Evolutionary conservation across 1,140 invertebrate genomes (phyloP).

Genomic region (Belonocnema kinseyi): DNA sequence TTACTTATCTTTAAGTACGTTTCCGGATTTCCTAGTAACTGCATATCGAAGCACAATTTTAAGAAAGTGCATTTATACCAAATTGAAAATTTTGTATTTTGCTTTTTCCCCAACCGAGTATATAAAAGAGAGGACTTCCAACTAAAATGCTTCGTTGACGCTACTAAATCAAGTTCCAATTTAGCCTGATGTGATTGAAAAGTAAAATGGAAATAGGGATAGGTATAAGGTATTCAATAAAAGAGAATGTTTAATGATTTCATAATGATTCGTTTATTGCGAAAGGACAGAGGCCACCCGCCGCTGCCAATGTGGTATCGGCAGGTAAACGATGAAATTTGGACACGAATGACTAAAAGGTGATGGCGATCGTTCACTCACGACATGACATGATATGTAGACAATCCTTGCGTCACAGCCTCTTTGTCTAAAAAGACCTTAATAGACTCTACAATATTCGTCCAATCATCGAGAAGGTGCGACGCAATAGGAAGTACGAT

Average conservation of each 20-base stretch:
- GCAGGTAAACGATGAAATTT: conserved; percentile 65
- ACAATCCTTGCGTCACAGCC: conserved; percentile 50
- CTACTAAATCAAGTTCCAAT: too few species aligned
- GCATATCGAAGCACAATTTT: too few species aligned
- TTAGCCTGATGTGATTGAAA: too few species aligned
- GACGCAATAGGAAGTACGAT: conserved; percentile 58
- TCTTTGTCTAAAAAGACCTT: conserved; percentile 33
- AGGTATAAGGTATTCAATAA: conserved; percentile 34
- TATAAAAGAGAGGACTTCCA: too few species aligned
- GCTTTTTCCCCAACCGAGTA: too few species aligned
- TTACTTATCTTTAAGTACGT: too few species aligned
- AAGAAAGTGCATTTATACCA: too few species aligned
- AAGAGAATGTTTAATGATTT: conserved; percentile 54
- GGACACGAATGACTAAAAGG: conserved; percentile 74
- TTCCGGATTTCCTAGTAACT: too few species aligned
- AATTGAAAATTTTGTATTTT: too few species aligned
- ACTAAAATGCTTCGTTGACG: too few species aligned
- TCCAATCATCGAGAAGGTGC: conserved; percentile 42
- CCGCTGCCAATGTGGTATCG: conserved; percentile 70
- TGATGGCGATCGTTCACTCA: conserved; percentile 72
- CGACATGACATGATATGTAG: conserved; percentile 72
- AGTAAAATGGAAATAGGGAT: neutral
- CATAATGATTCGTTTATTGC: conserved; percentile 76
- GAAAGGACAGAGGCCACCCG: conserved; percentile 71
- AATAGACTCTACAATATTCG: conserved; percentile 27